Percentiles rank a stretch among this genome's conserved stretches.
Conservation (phyloP, 2,888 invertebrate species). For the Parelbella ahira region DNA sequence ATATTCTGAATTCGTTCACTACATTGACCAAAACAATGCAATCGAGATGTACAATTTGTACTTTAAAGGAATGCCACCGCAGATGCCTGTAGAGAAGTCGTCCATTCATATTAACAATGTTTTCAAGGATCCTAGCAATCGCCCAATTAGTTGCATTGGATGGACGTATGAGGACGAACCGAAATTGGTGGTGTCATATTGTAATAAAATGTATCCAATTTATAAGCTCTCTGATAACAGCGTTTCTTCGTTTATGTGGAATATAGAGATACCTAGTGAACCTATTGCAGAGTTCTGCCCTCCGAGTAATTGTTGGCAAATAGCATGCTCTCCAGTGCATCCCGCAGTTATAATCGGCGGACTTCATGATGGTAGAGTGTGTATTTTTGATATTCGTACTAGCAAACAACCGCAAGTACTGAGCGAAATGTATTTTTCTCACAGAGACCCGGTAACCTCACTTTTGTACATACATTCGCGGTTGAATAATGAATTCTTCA, state of each 20-base stretch:
- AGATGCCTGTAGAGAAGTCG: conserved; percentile 68
- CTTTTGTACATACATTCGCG: conserved; percentile 80
- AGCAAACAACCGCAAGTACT: conserved; percentile 85
- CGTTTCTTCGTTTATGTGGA: conserved; percentile 83
- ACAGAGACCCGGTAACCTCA: conserved; percentile 75
- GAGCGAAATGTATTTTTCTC: conserved; percentile 65
- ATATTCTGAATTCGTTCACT: conserved; percentile 78
- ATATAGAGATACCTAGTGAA: conserved; percentile 61
- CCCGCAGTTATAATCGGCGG: conserved; percentile 45
- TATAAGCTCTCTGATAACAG: conserved; percentile 38
- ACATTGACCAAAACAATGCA: conserved; percentile 86
- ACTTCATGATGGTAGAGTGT: conserved; percentile 51
- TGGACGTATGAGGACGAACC: conserved; percentile 84
- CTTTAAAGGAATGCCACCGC: conserved; percentile 77
- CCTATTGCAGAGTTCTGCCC: conserved; percentile 39
- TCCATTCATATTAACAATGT: conserved; percentile 80
- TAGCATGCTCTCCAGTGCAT: conserved; percentile 42
- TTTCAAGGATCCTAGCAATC: conserved; percentile 77
- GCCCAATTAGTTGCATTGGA: conserved; percentile 77
- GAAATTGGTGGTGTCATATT: conserved; percentile 83
- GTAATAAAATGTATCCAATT: conserved; percentile 47
- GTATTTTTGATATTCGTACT: conserved; percentile 87
- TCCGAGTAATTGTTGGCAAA: conserved; percentile 49
- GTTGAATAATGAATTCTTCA: conserved; percentile 80
- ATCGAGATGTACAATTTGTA: conserved; percentile 88